Base-by-base conservation (phyloP, 2,113 vertebrate species). In the Sciurus niger region DNA sequence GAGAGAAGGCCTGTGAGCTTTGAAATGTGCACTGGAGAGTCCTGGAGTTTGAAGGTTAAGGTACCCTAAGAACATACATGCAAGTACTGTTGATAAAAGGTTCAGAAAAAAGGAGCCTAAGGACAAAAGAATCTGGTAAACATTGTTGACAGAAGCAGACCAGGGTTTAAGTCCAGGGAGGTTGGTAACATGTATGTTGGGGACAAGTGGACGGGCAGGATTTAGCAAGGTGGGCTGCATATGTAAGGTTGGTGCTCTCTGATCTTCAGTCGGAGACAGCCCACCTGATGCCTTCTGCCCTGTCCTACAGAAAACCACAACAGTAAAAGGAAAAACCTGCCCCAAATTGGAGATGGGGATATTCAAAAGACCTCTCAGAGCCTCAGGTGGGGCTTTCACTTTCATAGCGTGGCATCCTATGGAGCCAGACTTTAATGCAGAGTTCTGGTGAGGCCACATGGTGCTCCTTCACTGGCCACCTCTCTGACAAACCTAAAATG, bases 181-280 rank as follows among this genome's bases (percentile, higher is more conserved):
- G 13, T 0, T 55, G 70, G 1, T 13, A 63, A 83, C 1, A 2
- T 13, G 43, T n/a, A 34, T 28, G 9, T 4, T 58, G 30, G 30
- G 8, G 24, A 82, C 24, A 77, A 58, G 18, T 1, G 2, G 9
- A 3, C 6, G 58, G n/a, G 40, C n/a, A 77, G 8, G n/a, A 25
- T 8, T 76, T 28, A 53, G 8, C 51, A 70, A 18, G 1, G 46
- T 4, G 73, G 46, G 28, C 60, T 30, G 43, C 22, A 1, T 60
- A 1, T 24, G 12, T 25, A 34, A 55, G 28, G 5, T 1, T 73
- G 6, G 12, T 18, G 16, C 28, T 25, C 58, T 89, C 34, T 4
- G 5, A 28, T 65, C 51, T 32, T n/a, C 18, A 43, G 58, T 4
- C n/a, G 65, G 22, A 7, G 12, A 68, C 34, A 32, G 3, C 58